Base-by-base conservation (phyloP, 2,797 vertebrate species). In the Eulemur mongoz region DNA sequence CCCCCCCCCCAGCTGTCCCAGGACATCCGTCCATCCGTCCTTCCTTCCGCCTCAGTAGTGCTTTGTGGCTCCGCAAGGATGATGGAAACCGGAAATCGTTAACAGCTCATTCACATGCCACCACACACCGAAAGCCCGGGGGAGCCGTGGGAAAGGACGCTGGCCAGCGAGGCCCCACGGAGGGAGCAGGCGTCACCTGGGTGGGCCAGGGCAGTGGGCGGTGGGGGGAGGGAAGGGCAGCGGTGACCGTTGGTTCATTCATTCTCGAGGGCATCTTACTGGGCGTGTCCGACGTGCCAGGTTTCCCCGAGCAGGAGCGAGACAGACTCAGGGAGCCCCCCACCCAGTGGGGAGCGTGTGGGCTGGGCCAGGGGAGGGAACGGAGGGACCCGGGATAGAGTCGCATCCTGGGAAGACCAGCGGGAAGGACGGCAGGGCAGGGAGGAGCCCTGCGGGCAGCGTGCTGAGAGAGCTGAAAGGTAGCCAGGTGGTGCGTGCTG, bases 21-120 rank as follows among this genome's bases (percentile, higher is more conserved):
- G 88, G 94, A 89, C 89, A 54, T 32, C 23, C 25, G 7, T 72
- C 78, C 82, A 4, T 50, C 79, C 76, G 52, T 95, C 93, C 50
- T 40, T 23, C 93, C 50, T 40, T 23, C 79, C 43, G 81, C 54
- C 7, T 22, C 1, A 2, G 15, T 10, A 2, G 15, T 10, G 57
- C 91, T 83, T 17, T 43, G 67, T 48, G 86, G 69, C 83, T 87
- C 65, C 67, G 13, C 85, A 63, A 69, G 89, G 90, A 76, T 4
- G 80, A 69, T 79, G 78, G 96, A 94, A 96, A 93, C 97, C 92
- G 92, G 98, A 98, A 96, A 69, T 78, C 15, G 72, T 95, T 97
- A 79, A 20, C 89, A 52, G 93, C 91, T 96, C 93, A 10, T 91
- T 94, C 88, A 81, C 87, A 45, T 80, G 54, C 97, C 4, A 25